phyloP scores from a whole-genome alignment of 2,113 vertebrate species.

The Pseudopodoces humilis region DNA sequence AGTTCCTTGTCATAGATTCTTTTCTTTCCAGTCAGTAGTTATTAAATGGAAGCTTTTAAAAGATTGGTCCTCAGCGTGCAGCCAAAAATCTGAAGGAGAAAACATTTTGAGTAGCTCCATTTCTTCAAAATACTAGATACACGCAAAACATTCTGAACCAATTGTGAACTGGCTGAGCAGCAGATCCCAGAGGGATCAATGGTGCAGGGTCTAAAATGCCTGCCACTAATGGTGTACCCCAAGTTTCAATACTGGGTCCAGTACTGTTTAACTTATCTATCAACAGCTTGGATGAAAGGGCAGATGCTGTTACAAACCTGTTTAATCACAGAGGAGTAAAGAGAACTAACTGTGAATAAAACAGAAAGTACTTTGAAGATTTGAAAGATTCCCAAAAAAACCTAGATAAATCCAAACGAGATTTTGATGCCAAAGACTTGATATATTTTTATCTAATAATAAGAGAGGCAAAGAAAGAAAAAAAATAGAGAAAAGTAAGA shows the following conservation, averaged over 20 bases:
- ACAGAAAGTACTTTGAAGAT: background rate
- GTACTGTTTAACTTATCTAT: background rate
- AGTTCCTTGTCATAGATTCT: background rate
- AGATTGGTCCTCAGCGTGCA: background rate
- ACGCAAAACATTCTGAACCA: background rate
- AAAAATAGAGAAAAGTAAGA: background rate
- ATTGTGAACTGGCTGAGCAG: background rate
- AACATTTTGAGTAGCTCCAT: background rate
- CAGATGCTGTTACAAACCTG: fast-evolving
- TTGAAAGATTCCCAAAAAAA: fast-evolving
- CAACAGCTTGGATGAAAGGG: background rate
- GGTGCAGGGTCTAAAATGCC: background rate
- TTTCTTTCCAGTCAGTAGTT: background rate
- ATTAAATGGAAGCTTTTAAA: background rate
- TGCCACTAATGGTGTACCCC: background rate
- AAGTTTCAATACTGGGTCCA: background rate
- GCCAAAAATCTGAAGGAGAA: background rate
- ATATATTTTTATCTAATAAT: background rate
- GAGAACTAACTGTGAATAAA: background rate
- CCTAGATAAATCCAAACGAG: fast-evolving
- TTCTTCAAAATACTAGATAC: background rate
- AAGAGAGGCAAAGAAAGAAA: background rate
- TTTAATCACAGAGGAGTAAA: background rate
- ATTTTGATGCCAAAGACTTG: background rate
- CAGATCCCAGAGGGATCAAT: background rate